A percentile compares a stretch with the other conserved stretches of the same genome.
These are phyloP conservation scores for Axinella damicornis DNA, from an alignment of 37 sponge, comb jelly and placozoan genomes.

Conservation along the genomic window DNA sequence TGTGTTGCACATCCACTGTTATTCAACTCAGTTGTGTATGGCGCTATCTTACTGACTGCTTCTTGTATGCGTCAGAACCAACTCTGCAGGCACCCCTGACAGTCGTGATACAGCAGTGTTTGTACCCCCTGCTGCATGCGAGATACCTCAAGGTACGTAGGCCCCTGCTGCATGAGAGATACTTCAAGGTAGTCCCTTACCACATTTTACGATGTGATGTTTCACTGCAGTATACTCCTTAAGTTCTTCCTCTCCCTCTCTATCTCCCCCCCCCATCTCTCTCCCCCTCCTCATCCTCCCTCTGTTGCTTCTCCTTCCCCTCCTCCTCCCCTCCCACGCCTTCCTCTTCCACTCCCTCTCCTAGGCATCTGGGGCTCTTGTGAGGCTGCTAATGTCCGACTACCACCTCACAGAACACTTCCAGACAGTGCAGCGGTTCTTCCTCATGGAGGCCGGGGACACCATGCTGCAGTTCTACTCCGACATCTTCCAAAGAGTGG, in stretches of 20 bases:
- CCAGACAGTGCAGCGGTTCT: conserved; percentile 41
- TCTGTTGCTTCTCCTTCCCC: background rate
- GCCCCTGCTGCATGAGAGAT: background rate
- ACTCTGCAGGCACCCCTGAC: conserved; percentile 7
- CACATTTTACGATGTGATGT: too few relatives aligned
- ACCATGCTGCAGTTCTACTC: conserved; percentile 55
- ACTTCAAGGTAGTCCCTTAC: too few relatives aligned
- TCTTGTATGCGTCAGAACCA: too few relatives aligned
- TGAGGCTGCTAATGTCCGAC: conserved; percentile 34
- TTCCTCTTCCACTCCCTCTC: background rate
- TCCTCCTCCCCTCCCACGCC: too few relatives aligned
- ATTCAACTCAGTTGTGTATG: too few relatives aligned
- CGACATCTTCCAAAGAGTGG: conserved; percentile 64
- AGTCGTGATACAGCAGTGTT: conserved; percentile 16
- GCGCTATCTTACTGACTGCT: too few relatives aligned
- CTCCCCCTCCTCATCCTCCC: too few relatives aligned
- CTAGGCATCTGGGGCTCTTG: conserved; percentile 45
- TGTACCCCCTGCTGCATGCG: conserved; percentile 17
- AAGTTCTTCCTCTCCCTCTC: background rate
- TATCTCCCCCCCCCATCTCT: background rate
- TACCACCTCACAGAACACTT: conserved; percentile 47
- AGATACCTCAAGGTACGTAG: conserved; percentile 14
- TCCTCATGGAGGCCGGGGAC: conserved; percentile 81
- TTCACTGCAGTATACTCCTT: too few relatives aligned
- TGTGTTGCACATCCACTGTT: too few relatives aligned